Percentiles rank a stretch among this genome's conserved stretches.
phyloP scores from a whole-genome alignment of 2,888 invertebrate genomes.

The Athetis lepigone region DNA sequence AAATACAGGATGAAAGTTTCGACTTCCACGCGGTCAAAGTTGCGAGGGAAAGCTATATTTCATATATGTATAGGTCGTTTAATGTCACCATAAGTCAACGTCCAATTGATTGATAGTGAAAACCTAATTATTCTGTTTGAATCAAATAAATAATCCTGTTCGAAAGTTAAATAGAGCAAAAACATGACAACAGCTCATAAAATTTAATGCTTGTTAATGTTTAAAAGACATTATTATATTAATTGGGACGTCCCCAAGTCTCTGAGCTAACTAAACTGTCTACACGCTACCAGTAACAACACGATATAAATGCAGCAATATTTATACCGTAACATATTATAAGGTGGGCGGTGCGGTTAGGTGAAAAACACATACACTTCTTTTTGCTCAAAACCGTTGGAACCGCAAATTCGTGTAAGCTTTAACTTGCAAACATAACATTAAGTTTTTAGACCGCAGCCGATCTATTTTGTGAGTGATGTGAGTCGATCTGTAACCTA shows the following conservation, averaged over 20 bases:
- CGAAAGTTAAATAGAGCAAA: too few relatives aligned
- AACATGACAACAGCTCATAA: too few relatives aligned
- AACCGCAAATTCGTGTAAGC: not conserved
- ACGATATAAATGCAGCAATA: constrained; percentile 23
- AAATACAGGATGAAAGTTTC: too few relatives aligned
- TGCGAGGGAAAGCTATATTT: too few relatives aligned
- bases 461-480: not conserved
- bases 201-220: constrained; percentile 19
- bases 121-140: too few relatives aligned
- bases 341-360: constrained; percentile 15
- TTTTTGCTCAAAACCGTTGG: constrained; percentile 19
- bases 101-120: too few relatives aligned
- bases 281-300: constrained; percentile 30
- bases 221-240: constrained; percentile 19
- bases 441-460: too few relatives aligned
- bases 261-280: constrained; percentile 14
- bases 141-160: too few relatives aligned
- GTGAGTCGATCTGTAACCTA: too few relatives aligned
- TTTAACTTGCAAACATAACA: constrained; percentile 1
- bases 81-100: too few relatives aligned
- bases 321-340: constrained; percentile 26
- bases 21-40: too few relatives aligned
- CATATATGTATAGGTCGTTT: too few relatives aligned
- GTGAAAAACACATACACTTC: constrained; percentile 25
- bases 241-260: constrained; percentile 31